These are phyloP conservation scores for Dascyllus trimaculatus DNA, from an alignment of 2,113 vertebrate genomes.

Conservation along the genomic window DNA sequence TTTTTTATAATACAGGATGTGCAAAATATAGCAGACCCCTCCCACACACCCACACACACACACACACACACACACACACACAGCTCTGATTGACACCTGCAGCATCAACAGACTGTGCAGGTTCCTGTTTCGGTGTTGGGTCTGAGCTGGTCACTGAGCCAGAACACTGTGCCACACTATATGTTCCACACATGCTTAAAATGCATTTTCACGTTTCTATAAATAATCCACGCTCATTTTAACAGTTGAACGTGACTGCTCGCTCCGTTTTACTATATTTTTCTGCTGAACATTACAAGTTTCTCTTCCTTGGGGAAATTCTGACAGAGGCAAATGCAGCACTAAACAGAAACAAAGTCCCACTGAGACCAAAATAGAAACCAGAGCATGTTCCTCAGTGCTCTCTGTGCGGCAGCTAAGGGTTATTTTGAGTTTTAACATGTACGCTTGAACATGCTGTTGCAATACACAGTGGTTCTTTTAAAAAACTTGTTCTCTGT, in stretches of 20 bases:
- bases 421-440: background rate
- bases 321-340: slow-evolving; percentile 13
- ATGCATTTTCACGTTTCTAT: background rate
- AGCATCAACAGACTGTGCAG: slow-evolving; percentile 17
- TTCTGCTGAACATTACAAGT: slow-evolving; percentile 24
- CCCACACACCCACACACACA: background rate
- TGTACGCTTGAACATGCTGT: background rate
- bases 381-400: background rate
- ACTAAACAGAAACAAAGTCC: slow-evolving; percentile 3
- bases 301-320: slow-evolving; percentile 41
- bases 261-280: background rate
- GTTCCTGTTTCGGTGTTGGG: slow-evolving; percentile 66
- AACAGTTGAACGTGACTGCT: background rate
- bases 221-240: slow-evolving; percentile 10
- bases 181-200: slow-evolving; percentile 23
- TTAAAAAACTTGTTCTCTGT: background rate
- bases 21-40: slow-evolving; percentile 11
- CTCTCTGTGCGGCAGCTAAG: background rate
- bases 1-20: slow-evolving; percentile 12
- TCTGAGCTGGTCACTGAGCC: slow-evolving; percentile 39
- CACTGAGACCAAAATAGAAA: slow-evolving; percentile 3
- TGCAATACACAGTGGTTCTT: background rate
- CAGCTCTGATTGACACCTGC: slow-evolving; percentile 54
- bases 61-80: slow-evolving; percentile 7
- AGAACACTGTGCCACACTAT: slow-evolving; percentile 9